Evolutionary conservation across 2,888 invertebrate species (phyloP), one percentile per base, ranked within the genome.

Genomic region (Tinea pellionella): DNA sequence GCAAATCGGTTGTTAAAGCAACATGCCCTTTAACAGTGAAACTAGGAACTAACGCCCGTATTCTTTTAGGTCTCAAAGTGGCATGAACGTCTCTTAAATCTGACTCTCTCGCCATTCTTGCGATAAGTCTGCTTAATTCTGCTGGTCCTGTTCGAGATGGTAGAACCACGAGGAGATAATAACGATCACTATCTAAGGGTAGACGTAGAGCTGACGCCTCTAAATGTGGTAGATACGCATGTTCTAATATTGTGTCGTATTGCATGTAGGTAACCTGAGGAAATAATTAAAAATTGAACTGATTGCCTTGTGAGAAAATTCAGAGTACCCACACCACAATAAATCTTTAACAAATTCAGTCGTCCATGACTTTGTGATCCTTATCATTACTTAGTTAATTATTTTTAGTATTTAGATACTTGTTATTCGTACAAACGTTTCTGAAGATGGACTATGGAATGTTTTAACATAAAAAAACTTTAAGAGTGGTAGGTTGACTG

Each of bases 11-110:
- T n/a, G 95, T 95, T 59, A 96, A 84, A 58, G 92, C 91, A 65
- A 95, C 91, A 67, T 93, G 93, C 56, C 95, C 95, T 63, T 93
- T 92, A 18, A 95, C 88, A 74, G 89, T 92, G 71, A 95, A 95
- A 68, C 93, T 93, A 0, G 95, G 95, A 62, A 96, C 92, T 30
- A 92, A 90, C 0, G 94, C 94, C 65, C 90, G 90, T 12, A 95
- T 93, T 75, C 92, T 91, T 30, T 92, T 90, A 1, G 92, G 90
- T 62, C 90, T 90, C 61, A 95, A 74, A 63, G 91, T 90, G 37
- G 89, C 89, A 64, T 93, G 90, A 61, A 96, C 89, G 62, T 90
- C 87, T 4, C 92, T 89, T 59, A 96, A 79, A 66, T 88, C 90
- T 0, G 90, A 91, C 59, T 88, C 88, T 16, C 85, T 69, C 59